These are phyloP conservation scores for Enhydra lutris DNA, from an alignment of 2,113 vertebrate species.

Conservation along the genomic window DNA sequence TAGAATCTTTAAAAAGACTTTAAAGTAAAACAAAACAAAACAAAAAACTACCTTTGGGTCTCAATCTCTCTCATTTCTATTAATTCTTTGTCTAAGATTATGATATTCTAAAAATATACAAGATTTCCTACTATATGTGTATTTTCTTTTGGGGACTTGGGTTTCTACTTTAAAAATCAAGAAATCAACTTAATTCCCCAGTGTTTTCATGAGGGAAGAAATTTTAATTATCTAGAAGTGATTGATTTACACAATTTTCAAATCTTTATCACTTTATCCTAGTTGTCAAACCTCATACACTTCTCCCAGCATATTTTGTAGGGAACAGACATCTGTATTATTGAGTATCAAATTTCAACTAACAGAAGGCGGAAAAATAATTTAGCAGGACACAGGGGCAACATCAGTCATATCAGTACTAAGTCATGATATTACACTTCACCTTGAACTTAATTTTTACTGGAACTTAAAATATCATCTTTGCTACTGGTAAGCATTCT, in stretches of 20 bases:
- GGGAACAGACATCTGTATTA: neutral
- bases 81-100: neutral
- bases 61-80: neutral
- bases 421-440: neutral
- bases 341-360: neutral
- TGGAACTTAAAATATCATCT: neutral
- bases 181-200: neutral
- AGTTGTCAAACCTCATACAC: neutral
- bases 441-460: neutral
- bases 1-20: no score
- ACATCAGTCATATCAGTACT: neutral
- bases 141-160: neutral
- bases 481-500: neutral
- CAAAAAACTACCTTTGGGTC: neutral
- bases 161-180: neutral
- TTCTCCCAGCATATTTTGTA: neutral
- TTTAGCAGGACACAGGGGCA: neutral
- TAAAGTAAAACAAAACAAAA: no score
- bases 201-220: neutral
- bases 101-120: neutral
- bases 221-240: neutral
- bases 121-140: neutral
- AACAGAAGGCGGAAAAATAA: neutral
- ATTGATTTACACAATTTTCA: neutral
- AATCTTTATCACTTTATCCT: neutral